Evolutionary conservation across 2,113 vertebrate species (phyloP).

Genomic region (Spheniscus mendiculus): DNA sequence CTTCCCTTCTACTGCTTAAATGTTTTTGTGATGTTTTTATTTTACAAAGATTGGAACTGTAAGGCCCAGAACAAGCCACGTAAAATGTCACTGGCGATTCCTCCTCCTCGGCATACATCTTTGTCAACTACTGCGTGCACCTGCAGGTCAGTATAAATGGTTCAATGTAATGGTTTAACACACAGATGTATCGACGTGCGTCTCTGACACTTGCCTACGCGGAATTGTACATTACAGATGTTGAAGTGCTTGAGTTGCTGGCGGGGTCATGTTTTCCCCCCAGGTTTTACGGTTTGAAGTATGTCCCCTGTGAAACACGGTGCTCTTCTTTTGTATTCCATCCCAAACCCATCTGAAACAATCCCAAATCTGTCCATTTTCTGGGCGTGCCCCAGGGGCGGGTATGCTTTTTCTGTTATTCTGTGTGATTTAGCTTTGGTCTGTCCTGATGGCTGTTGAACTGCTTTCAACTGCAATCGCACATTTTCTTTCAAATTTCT

Average conservation of each 20-base stretch:
- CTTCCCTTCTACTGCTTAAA: neutral
- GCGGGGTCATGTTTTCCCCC: neutral
- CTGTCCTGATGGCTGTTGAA: neutral
- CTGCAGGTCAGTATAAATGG: rapidly evolving
- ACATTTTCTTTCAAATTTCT: neutral
- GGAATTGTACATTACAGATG: rapidly evolving
- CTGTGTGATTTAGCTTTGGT: neutral
- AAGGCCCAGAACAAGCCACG: neutral
- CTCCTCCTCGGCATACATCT: neutral
- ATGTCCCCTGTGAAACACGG: neutral
- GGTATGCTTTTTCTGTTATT: neutral
- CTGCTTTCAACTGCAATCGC: neutral
- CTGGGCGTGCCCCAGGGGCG: too few species aligned
- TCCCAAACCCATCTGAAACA: neutral
- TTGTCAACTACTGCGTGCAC: neutral
- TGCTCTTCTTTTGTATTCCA: neutral
- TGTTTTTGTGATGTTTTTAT: neutral
- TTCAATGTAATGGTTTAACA: neutral
- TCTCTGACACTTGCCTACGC: neutral
- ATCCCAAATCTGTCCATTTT: neutral
- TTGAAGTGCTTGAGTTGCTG: neutral
- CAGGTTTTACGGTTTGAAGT: neutral
- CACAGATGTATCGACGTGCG: rapidly evolving
- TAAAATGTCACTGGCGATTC: neutral
- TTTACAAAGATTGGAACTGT: neutral